Evolutionary conservation across 2,797 vertebrate genomes (phyloP).

Genomic region (Coreius guichenoti): DNA sequence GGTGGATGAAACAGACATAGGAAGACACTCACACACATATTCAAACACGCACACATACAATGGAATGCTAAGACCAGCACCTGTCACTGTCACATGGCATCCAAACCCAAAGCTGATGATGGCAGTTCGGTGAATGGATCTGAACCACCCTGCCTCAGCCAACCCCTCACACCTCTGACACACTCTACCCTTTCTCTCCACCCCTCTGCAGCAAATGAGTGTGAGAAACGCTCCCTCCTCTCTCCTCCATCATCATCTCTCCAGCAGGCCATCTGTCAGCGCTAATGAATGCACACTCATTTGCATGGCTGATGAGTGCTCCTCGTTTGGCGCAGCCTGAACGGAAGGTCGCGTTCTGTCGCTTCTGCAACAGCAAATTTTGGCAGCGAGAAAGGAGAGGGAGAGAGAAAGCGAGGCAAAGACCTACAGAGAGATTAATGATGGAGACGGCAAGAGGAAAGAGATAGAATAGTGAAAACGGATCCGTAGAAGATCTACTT

Average conservation of each 20-base stretch:
- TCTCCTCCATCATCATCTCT: slow-evolving; percentile 89
- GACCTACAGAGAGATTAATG: slow-evolving; percentile 63
- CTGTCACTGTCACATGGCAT: slow-evolving; percentile 52
- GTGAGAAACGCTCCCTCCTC: slow-evolving; percentile 63
- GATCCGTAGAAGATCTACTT: slow-evolving; percentile 13
- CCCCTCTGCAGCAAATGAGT: slow-evolving; percentile 53
- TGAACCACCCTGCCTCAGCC: slow-evolving; percentile 45
- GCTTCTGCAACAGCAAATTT: slow-evolving; percentile 76
- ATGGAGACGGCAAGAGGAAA: slow-evolving; percentile 42
- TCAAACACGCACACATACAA: slow-evolving; percentile 11
- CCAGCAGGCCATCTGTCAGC: slow-evolving; percentile 94
- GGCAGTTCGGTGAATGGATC: slow-evolving; percentile 52
- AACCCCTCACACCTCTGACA: slow-evolving; percentile 47
- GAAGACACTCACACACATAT: slow-evolving; percentile 29
- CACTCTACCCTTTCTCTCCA: slow-evolving; percentile 55
- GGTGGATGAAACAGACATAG: slow-evolving; percentile 33
- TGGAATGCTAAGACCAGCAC: slow-evolving; percentile 37
- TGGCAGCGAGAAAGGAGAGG: slow-evolving; percentile 62
- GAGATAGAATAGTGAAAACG: slow-evolving; percentile 36
- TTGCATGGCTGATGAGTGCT: slow-evolving; percentile 94
- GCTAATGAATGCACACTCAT: slow-evolving; percentile 95
- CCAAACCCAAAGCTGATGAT: slow-evolving; percentile 51
- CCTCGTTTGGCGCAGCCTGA: slow-evolving; percentile 86
- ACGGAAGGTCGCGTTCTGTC: slow-evolving; percentile 91
- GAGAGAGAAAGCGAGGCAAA: slow-evolving; percentile 64